phyloP scores from a whole-genome alignment of 2,797 vertebrate species.

The Labroides dimidiatus region DNA sequence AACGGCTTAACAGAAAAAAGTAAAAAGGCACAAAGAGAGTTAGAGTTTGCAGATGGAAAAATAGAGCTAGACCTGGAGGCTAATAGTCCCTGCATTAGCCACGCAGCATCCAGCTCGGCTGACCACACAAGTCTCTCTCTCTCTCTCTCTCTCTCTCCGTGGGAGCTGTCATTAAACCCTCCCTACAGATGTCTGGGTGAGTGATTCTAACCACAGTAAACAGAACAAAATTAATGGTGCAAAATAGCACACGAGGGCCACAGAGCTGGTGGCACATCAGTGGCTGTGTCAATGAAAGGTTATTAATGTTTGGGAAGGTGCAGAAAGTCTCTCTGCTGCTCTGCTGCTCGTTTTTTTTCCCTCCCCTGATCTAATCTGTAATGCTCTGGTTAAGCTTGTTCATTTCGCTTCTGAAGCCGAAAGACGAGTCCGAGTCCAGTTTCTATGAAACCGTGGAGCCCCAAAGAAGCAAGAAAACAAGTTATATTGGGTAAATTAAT shows the following conservation, averaged over 20 bases:
- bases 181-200: conserved; percentile 75
- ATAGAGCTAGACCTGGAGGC: conserved; percentile 30
- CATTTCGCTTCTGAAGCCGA: background rate
- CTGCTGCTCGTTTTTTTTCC: background rate
- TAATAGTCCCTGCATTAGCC: conserved; percentile 54
- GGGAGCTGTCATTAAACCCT: conserved; percentile 74
- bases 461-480: conserved; percentile 2
- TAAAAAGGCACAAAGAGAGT: conserved; percentile 9
- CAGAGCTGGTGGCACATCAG: conserved; percentile 45
- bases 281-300: conserved; percentile 58
- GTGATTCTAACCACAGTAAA: conserved; percentile 79
- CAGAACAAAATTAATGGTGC: conserved; percentile 79
- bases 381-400: conserved; percentile 3
- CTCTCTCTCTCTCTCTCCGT: conserved; percentile 30
- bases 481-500: conserved; percentile 39
- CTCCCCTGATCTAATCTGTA: conserved; percentile 6
- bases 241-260: conserved; percentile 63
- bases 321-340: conserved; percentile 24
- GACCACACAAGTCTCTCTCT: conserved; percentile 49
- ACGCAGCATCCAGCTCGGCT: conserved; percentile 33
- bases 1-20: background rate
- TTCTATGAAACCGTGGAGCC: conserved; percentile 7
- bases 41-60: conserved; percentile 19
- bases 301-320: conserved; percentile 56
- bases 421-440: background rate